Base-by-base conservation (phyloP, 23 tunicate genomes). In the Pegea sp. region DNA sequence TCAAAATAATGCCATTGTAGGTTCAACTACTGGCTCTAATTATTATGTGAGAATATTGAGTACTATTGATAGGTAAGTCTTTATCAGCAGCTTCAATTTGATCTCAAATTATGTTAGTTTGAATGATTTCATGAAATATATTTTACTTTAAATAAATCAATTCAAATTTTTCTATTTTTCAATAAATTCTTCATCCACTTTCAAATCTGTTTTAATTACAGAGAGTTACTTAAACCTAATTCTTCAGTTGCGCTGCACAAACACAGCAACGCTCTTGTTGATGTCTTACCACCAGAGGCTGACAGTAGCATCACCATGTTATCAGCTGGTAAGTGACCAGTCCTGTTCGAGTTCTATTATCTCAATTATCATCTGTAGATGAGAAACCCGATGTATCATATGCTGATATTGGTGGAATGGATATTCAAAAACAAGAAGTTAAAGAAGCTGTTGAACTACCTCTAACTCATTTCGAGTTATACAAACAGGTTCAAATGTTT, bases 361-460 rank as follows among this genome's bases (percentile, higher is more conserved):
- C 7, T 63, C 28, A 8, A 8, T 54, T 51, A 20, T 30, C 24
- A 55, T 27, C 53, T 61, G 0, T 56, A 84, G 95, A 84, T 63
- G 95, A 84, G 49, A 76, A 90, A 56, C 99, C 99, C 6, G 99
- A 91, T 64, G 86, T 91, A 6, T 44, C 70, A 18, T 91, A 91
- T 55, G 67, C 93, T 22, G 99, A 91, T 53, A 91, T 91, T 68
- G 99, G 99, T 28, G 99, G 99, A 29, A 81, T 91, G 81, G 99
- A 91, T 59, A 91, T 80, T 24, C 99, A 91, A 66, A 91, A 91
- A 30, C 99, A 91, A 58, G 99, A 91, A 61, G 99, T 91, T 28
- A 81, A 90, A 34, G 99, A 91, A 53, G 99, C 99, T 20, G 99
- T 91, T 25, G 99, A 91, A 52, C 61, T 91, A 8, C 92, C 99